Percentiles rank a stretch among this genome's conserved stretches.
Evolutionary conservation across 2,888 invertebrate genomes (phyloP).

Genomic region (Papilio elwesi): DNA sequence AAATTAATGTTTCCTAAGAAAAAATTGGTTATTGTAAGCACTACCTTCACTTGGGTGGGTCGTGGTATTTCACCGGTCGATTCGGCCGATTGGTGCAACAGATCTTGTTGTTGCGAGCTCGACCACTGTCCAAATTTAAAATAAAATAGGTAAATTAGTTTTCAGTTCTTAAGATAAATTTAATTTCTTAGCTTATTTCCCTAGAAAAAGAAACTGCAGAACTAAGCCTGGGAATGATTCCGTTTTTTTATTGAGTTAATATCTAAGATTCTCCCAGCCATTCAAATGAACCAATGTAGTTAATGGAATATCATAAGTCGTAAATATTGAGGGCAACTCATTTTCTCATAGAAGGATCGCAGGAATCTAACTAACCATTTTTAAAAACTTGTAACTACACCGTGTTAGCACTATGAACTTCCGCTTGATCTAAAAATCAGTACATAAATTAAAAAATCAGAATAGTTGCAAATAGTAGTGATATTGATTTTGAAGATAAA

Average conservation of each 20-base stretch:
- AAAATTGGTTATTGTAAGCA: no score
- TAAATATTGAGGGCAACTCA: slow-evolving; percentile 21
- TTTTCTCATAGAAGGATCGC: slow-evolving; percentile 23
- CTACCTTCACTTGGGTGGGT: no score
- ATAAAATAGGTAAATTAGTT: background rate
- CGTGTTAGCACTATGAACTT: no score
- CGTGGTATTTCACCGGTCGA: no score
- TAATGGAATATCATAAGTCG: slow-evolving; percentile 35
- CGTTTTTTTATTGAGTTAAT: slow-evolving; percentile 32
- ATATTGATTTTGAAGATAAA: no score
- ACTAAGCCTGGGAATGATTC: slow-evolving; percentile 2
- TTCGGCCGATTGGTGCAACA: no score
- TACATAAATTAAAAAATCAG: no score
- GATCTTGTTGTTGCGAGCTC: no score
- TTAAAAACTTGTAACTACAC: background rate
- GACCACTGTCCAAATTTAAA: background rate
- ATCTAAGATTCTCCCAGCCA: slow-evolving; percentile 23
- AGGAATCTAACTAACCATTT: slow-evolving; percentile 24
- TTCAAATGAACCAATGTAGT: slow-evolving; percentile 27
- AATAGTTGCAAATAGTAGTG: no score
- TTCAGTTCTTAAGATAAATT: background rate
- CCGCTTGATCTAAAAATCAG: no score
- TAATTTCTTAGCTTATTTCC: slow-evolving; percentile 3
- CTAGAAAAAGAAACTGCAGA: slow-evolving; percentile 10
- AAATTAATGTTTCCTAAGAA: no score